Percentiles rank a stretch among this genome's conserved stretches.
phyloP scores from a whole-genome alignment of 2,113 vertebrate species.

The Calidris pugnax region DNA sequence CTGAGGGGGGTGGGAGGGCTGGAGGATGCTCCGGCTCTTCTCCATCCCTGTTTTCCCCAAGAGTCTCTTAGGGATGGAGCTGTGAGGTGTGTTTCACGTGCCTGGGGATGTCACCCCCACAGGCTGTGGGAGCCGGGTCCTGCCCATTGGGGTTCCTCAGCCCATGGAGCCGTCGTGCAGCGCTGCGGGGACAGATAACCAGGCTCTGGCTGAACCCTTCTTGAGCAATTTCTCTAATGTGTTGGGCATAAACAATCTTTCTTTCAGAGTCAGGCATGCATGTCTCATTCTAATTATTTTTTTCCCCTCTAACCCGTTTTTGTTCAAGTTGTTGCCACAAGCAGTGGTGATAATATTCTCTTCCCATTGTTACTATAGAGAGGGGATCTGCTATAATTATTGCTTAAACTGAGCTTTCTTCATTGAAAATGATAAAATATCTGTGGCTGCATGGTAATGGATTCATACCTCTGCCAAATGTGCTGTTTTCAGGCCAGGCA shows the following conservation, averaged over 20 bases:
- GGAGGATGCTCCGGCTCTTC: not conserved
- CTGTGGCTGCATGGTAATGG: not conserved
- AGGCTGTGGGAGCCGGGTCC: not conserved
- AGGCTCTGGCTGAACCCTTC: not conserved
- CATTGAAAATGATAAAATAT: not conserved
- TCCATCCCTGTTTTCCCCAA: not conserved
- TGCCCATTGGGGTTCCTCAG: not conserved
- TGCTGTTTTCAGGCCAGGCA: not conserved
- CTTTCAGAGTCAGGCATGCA: not conserved
- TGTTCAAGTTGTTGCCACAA: constrained; percentile 12
- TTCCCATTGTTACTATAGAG: not conserved
- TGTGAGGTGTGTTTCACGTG: not conserved
- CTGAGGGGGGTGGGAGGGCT: too few species aligned
- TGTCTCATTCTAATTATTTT: constrained; percentile 10
- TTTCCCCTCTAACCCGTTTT: not conserved
- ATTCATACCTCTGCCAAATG: not conserved
- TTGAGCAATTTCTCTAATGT: not conserved
- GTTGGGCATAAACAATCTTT: not conserved
- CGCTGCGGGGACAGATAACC: not conserved
- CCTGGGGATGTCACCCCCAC: not conserved
- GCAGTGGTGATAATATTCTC: not conserved
- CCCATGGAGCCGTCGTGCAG: not conserved
- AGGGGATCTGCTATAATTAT: not conserved
- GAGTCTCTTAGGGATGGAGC: not conserved
- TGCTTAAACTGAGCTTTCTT: not conserved